Evolutionary conservation across 2,888 invertebrate species (phyloP), one percentile per base, ranked within the genome.

Genomic region (Leptopilina drosophilae): DNA sequence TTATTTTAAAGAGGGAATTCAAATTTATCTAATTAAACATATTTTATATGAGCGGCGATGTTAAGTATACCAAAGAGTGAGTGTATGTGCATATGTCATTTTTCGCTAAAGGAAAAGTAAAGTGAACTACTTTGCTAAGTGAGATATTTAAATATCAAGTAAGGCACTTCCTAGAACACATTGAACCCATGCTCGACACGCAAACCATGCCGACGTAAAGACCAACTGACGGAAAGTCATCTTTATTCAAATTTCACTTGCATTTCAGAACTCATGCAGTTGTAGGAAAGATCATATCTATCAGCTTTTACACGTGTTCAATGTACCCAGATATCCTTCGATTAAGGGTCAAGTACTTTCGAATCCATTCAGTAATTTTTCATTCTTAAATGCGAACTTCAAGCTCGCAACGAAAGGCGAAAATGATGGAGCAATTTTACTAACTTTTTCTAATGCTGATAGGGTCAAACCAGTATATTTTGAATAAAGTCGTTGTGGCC

Each of bases 231-330:
- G 49, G 49, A 69, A 69, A 49, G 67, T 26, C 49, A 69, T 69
- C 67, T 69, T 69, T 69, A 69, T 69, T 69, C 26, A 69, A 49
- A 53, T 69, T 69, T 69, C 26, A 69, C 53, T 49, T 69, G 15
- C 53, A 53, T 69, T 69, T 69, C 14, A 69, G 53, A 49, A 26
- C 26, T 53, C 69, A 69, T 7, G 69, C 14, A 53, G 53, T 69
- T 69, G 49, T 49, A 26, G 5, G 20, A 14, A 49, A 49, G 26
- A 69, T 69, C 49, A 49, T 69, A 69, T 69, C 69, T 4, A 49
- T 49, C 20, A 49, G 7, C 15, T 20, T 62, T 20, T 46, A 26
- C 67, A 69, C 49, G 49, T 12, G 67, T 69, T 26, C n/a, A 49
- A 53, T 20, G 42, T 69, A 49, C 9, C 67, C 42, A 46, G 49